Evolutionary conservation across 2,888 invertebrate species (phyloP).

Genomic region (Germaria angustata): DNA sequence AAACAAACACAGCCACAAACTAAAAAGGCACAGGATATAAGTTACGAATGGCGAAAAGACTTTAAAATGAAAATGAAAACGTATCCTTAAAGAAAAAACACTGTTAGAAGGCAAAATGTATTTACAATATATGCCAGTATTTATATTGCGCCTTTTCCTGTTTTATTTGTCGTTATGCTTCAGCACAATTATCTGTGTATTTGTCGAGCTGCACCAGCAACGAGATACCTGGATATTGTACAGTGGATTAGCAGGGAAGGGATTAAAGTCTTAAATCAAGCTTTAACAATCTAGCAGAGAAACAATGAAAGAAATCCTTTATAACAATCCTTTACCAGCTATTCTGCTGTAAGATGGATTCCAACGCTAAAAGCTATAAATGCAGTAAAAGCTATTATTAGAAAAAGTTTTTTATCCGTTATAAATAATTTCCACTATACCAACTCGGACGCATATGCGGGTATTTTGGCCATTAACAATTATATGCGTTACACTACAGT

Average conservation of each 20-base stretch:
- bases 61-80: constrained; percentile 50
- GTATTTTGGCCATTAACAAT: no score
- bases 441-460: no score
- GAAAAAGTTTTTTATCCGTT: no score
- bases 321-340: no score
- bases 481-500: no score
- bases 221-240: neutral
- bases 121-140: constrained; percentile 28
- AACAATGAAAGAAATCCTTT: neutral
- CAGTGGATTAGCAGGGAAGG: neutral
- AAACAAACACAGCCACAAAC: neutral
- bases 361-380: no score
- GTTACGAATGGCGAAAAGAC: neutral
- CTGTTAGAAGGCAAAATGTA: constrained; percentile 36
- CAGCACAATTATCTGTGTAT: constrained; percentile 45
- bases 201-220: neutral
- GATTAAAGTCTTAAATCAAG: neutral
- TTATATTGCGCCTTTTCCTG: neutral
- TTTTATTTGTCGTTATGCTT: constrained; percentile 21
- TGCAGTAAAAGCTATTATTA: no score
- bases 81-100: constrained; percentile 34
- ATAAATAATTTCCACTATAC: no score
- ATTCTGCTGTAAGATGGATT: no score
- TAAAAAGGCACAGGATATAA: neutral
- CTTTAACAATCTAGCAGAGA: neutral